These are phyloP conservation scores for Campoletis raptor DNA, from an alignment of 2,888 invertebrate genomes.

Conservation along the genomic window DNA sequence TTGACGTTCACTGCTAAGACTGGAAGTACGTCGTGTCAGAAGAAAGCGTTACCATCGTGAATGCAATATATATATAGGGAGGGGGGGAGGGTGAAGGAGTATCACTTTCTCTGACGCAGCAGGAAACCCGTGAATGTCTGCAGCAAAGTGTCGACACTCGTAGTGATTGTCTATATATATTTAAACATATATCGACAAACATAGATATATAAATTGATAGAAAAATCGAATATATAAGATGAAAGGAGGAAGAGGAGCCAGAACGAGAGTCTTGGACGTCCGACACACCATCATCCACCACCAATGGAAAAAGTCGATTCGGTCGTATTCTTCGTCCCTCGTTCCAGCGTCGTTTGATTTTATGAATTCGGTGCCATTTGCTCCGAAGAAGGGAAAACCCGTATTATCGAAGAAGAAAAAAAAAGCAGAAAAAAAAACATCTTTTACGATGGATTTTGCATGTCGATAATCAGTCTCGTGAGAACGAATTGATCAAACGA, in stretches of 20 bases:
- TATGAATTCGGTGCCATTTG: slow-evolving; percentile 49
- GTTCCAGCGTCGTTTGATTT: slow-evolving; percentile 61
- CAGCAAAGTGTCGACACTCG: slow-evolving; percentile 56
- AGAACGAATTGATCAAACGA: neutral
- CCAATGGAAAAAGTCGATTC: slow-evolving; percentile 34
- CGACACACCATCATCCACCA: slow-evolving; percentile 28
- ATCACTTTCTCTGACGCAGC: slow-evolving; percentile 65
- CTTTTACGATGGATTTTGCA: slow-evolving; percentile 3
- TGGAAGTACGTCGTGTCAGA: neutral
- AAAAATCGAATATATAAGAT: slow-evolving; percentile 14
- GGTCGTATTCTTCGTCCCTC: slow-evolving; percentile 9
- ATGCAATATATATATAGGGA: neutral
- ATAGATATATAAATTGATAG: neutral
- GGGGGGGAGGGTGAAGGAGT: neutral
- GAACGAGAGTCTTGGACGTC: neutral
- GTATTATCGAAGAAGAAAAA: neutral
- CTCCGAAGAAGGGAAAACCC: neutral
- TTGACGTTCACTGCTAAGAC: neutral
- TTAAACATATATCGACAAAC: neutral
- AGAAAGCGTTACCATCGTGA: neutral
- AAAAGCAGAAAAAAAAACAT: neutral
- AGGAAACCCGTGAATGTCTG: slow-evolving; percentile 60
- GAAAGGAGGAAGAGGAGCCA: neutral
- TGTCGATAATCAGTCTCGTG: slow-evolving; percentile 1
- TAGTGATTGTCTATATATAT: neutral